Conservation (phyloP, 2,888 invertebrate genomes). For the Xestia ashworthii region DNA sequence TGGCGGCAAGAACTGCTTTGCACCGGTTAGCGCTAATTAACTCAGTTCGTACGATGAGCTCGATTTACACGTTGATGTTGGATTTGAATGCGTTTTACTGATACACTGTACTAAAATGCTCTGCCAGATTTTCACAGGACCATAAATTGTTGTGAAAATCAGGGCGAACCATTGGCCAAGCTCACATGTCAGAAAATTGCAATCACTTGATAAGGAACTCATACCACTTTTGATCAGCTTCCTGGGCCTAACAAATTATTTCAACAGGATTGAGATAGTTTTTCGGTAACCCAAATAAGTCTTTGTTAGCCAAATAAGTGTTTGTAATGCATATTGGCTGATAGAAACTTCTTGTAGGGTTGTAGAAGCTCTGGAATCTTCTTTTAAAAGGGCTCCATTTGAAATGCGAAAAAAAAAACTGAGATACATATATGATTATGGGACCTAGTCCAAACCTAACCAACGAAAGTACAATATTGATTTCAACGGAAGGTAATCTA, state of each 20-base stretch:
- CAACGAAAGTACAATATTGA: too few species aligned
- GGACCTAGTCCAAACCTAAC: background rate
- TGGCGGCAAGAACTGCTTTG: constrained; percentile 76
- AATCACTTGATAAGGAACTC: background rate
- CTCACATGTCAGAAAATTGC: too few species aligned
- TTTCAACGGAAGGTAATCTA: background rate
- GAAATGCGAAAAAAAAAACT: background rate
- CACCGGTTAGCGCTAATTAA: constrained; percentile 81
- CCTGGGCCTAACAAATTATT: background rate
- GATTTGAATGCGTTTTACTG: constrained; percentile 53
- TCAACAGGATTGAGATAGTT: background rate
- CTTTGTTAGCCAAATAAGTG: too few species aligned
- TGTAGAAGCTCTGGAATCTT: background rate
- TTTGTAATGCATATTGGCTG: background rate
- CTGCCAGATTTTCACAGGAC: constrained; percentile 4
- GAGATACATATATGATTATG: background rate
- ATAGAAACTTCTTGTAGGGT: background rate
- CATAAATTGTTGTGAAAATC: background rate
- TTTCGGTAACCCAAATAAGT: background rate
- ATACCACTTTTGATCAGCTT: background rate
- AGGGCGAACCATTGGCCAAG: too few species aligned
- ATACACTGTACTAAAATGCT: constrained; percentile 18
- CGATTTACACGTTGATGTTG: constrained; percentile 52
- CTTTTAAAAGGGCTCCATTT: background rate
- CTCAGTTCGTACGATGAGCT: constrained; percentile 64